Base-by-base conservation (phyloP, 2,888 invertebrate species). In the Neuroscelio doddi region DNA sequence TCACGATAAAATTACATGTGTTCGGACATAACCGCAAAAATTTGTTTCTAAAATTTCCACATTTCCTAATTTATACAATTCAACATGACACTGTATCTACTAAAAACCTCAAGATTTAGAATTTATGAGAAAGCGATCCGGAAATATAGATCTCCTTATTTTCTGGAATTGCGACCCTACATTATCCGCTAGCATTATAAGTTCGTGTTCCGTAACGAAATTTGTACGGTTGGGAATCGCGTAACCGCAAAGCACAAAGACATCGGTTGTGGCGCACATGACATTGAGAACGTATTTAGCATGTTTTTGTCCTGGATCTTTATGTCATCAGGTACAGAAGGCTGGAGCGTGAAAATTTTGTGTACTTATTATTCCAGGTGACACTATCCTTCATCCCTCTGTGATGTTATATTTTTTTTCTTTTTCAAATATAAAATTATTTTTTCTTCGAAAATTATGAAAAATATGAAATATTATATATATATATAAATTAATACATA, bases 251-350 rank as follows among this genome's bases (percentile, higher is more conserved):
- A 34, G 10, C 61, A 57, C 61, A 61, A 66, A 67, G 53, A 53
- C 49, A 59, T 57, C 61, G 52, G 44, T 44, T 46, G 51, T 56
- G 42, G 47, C 36, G 34, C 39, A 24, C 46, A 42, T 32, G 61
- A 57, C 57, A 62, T 29, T 55, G 61, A 64, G 61, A 61, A 64
- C 45, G 61, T 68, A 68, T 68, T 68, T 68, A 68, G 61, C 68
- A 55, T 65, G 61, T 68, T 64, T 68, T 68, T 68, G 64, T 57
- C 68, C 51, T 65, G 58, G 61, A 68, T 52, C 52, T 62, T 41
- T 58, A 47, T 34, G 15, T 10, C 42, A n/a, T 47, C 12, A 12
- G 26, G 55, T 38, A 61, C 51, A 55, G 58, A 57, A 62, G 45
- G 55, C 46, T 55, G 58, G 62, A 53, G 53, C 51, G 57, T 62